Conservation (phyloP, 2,797 vertebrate genomes). For the Valencia hispanica region DNA sequence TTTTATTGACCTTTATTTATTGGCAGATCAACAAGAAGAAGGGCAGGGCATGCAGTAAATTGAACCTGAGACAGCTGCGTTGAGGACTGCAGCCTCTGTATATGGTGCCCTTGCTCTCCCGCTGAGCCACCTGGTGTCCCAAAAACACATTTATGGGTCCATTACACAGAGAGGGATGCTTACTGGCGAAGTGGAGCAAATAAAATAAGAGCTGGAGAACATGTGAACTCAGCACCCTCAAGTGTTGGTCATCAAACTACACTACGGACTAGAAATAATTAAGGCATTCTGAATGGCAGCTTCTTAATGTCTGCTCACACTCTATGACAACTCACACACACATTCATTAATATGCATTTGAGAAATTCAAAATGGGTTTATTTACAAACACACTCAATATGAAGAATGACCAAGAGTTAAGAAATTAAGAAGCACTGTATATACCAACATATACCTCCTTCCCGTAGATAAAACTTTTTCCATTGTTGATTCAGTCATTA, state of each 20-base stretch:
- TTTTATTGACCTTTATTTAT: too few species aligned
- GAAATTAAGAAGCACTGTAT: constrained; percentile 60
- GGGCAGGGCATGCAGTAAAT: too few species aligned
- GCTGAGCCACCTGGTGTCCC: too few species aligned
- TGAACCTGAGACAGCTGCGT: too few species aligned
- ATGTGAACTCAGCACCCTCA: background rate
- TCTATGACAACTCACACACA: background rate
- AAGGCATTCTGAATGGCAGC: background rate
- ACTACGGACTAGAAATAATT: background rate
- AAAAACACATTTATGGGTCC: too few species aligned
- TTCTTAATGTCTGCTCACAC: background rate
- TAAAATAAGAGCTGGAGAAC: background rate
- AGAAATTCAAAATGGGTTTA: constrained; percentile 80
- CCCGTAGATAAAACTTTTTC: constrained; percentile 30
- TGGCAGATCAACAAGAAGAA: too few species aligned
- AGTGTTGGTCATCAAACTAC: background rate
- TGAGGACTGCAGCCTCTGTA: too few species aligned
- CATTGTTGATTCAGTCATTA: constrained; percentile 31
- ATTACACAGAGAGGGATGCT: too few species aligned
- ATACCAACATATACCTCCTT: constrained; percentile 32
- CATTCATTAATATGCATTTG: constrained; percentile 33
- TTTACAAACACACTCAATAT: constrained; percentile 78
- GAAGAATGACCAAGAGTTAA: constrained; percentile 69
- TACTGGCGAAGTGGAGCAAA: background rate
- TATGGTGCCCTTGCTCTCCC: too few species aligned